Percentiles rank a stretch among this genome's conserved stretches.
Conservation (phyloP, 2,888 invertebrate genomes). For the Beris morrisii region DNA sequence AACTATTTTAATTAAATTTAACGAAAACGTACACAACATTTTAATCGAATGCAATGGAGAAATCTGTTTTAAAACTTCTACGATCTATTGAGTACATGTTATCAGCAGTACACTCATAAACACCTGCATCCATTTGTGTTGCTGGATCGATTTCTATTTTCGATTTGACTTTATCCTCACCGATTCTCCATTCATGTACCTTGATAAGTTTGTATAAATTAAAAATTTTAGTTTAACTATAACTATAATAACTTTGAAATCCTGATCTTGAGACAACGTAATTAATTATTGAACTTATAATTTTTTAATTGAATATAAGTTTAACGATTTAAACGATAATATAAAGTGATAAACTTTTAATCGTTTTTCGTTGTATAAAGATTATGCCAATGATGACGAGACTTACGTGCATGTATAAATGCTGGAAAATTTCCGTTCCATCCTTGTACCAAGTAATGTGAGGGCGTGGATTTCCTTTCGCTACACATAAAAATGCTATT, state of each 20-base stretch:
- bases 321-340: slow-evolving; percentile 13
- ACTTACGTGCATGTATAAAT: slow-evolving; percentile 84
- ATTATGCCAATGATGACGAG: background rate
- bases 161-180: slow-evolving; percentile 80
- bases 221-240: slow-evolving; percentile 32
- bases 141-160: slow-evolving; percentile 94
- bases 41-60: slow-evolving; percentile 86
- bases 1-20: too few relatives aligned
- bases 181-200: slow-evolving; percentile 89
- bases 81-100: slow-evolving; percentile 92
- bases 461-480: slow-evolving; percentile 85
- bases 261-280: background rate
- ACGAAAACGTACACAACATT: background rate
- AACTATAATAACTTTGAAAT: too few relatives aligned
- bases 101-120: slow-evolving; percentile 91
- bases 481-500: slow-evolving; percentile 89
- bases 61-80: slow-evolving; percentile 90
- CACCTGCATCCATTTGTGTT: slow-evolving; percentile 94
- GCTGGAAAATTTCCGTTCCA: slow-evolving; percentile 88
- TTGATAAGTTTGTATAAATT: slow-evolving; percentile 46
- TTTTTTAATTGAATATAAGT: slow-evolving; percentile 18
- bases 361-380: background rate
- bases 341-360: slow-evolving; percentile 22
- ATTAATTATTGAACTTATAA: background rate
- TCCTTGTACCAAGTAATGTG: slow-evolving; percentile 96